Base-by-base conservation (phyloP, 35 echinoderm and acorn worm species). In the Heliocidaris tuberculata region DNA sequence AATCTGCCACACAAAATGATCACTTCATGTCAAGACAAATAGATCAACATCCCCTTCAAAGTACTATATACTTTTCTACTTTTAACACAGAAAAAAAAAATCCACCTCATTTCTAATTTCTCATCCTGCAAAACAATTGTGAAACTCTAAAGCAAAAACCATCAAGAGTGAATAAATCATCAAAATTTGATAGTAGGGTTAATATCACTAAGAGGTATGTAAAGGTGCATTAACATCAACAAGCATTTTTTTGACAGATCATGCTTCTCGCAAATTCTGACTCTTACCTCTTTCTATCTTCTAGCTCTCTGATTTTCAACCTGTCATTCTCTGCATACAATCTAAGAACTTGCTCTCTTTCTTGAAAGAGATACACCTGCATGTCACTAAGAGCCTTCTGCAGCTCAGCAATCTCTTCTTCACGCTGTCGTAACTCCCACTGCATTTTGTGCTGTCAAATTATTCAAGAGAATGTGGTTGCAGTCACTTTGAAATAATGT, bases 321-420 rank as follows among this genome's bases (percentile, higher is more conserved):
- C 98, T 92, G 92, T 99, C 98, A 59, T 99, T 99, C 95, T 99
- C 98, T 13, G 98, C 92, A 95, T 96, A 99, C 59, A 99, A 89
- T 94, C 98, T 49, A 31, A 99, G 94, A 27, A 99, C 98, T 29
- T 99, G 98, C 88, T 99, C 98, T 48, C 98, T 94, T 70, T 99
- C 98, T 89, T 99, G 98, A 85, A 99, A 99, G 9, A 99, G 95
- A 49, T 95, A 99, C 4, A 99, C 98, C 93, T 99, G 98, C 98
- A 99, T 99, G 59, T 99, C 98, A 95, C 98, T 99, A 7, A 99
- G 96, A 17, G 98, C 98, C 86, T 99, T 97, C 94, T 99, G 98
- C 32, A 99, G 86, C 92, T 99, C 98, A 13, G 96, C 96, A 59
- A 99, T 99, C 91, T 99, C 98, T 47, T 99, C 98, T 94, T 99